Conservation (phyloP, 1,140 invertebrate species). For the Brachionus asplanchnoidis region DNA sequence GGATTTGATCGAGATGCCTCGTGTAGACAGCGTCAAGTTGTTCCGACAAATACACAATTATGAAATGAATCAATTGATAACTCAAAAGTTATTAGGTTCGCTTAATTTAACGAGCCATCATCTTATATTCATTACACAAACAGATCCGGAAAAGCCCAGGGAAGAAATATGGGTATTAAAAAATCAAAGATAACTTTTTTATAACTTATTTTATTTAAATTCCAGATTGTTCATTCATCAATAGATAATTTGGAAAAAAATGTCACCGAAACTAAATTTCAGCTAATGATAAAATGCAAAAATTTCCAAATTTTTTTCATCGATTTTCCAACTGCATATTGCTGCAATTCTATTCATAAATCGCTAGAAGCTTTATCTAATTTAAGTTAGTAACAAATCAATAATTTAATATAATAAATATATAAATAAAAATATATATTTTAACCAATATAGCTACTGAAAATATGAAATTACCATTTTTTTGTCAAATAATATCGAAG, state of each 20-base stretch:
- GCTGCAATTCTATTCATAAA: constrained; percentile 26
- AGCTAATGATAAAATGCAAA: constrained; percentile 35
- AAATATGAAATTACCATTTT: constrained; percentile 39
- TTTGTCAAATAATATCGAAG: neutral
- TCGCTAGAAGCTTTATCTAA: constrained; percentile 23
- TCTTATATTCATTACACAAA: constrained; percentile 24
- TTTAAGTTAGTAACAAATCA: neutral
- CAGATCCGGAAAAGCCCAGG: neutral
- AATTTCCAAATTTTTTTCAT: constrained; percentile 23
- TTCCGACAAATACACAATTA: neutral
- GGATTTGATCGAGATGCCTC: constrained; percentile 35
- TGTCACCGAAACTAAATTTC: neutral
- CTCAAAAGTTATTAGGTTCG: neutral
- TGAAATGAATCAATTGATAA: neutral
- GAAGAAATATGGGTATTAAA: constrained; percentile 38
- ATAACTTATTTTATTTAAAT: neutral
- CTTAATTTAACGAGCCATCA: constrained; percentile 35
- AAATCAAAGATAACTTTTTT: neutral
- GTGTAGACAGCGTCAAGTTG: constrained; percentile 22
- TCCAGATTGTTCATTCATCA: constrained; percentile 27
- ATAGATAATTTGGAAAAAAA: constrained; percentile 19
- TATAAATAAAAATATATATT: too few species aligned
- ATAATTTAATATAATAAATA: neutral
- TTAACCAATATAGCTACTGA: neutral
- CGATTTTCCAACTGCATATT: constrained; percentile 8